A percentile compares a stretch with the other conserved stretches of the same genome.
phyloP scores from a whole-genome alignment of 2,888 invertebrate species.

The Lasioglossum leucozonium region DNA sequence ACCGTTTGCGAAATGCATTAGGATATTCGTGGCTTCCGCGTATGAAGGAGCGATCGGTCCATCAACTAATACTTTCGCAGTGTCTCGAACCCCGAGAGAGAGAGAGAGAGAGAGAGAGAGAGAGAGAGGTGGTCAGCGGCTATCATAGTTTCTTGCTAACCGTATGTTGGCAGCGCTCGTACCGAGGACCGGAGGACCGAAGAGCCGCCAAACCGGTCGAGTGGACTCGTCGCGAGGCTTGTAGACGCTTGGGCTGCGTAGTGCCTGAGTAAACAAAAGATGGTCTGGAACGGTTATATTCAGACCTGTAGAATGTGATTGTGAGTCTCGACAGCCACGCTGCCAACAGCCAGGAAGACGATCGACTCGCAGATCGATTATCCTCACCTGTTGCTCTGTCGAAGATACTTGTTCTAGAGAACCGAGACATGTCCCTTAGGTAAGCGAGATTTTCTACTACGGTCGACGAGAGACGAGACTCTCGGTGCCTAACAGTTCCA shows the following conservation, averaged over 20 bases:
- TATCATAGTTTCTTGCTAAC: slow-evolving; percentile 43
- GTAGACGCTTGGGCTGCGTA: slow-evolving; percentile 28
- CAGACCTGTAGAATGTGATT: slow-evolving; percentile 15
- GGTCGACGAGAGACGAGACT: background rate
- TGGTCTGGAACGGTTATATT: slow-evolving; percentile 20
- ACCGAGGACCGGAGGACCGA: background rate
- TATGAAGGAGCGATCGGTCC: background rate
- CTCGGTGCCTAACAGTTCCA: background rate
- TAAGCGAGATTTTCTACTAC: slow-evolving; percentile 16
- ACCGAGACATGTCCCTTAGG: slow-evolving; percentile 39
- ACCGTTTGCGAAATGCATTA: background rate
- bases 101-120: no score
- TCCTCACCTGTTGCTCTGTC: slow-evolving; percentile 35
- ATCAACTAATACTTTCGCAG: background rate
- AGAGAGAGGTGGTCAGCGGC: background rate
- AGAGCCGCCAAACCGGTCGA: slow-evolving; percentile 54
- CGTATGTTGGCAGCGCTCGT: slow-evolving; percentile 55
- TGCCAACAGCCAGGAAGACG: background rate
- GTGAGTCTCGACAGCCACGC: background rate
- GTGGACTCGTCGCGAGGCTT: slow-evolving; percentile 35
- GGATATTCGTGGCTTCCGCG: background rate
- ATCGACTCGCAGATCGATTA: slow-evolving; percentile 25
- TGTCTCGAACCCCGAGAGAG: background rate
- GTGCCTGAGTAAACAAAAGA: slow-evolving; percentile 56
- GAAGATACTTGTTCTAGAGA: background rate